Percentiles rank a stretch among this genome's conserved stretches.
Evolutionary conservation across 2,888 invertebrate species (phyloP).

Genomic region (Heliconius erato): DNA sequence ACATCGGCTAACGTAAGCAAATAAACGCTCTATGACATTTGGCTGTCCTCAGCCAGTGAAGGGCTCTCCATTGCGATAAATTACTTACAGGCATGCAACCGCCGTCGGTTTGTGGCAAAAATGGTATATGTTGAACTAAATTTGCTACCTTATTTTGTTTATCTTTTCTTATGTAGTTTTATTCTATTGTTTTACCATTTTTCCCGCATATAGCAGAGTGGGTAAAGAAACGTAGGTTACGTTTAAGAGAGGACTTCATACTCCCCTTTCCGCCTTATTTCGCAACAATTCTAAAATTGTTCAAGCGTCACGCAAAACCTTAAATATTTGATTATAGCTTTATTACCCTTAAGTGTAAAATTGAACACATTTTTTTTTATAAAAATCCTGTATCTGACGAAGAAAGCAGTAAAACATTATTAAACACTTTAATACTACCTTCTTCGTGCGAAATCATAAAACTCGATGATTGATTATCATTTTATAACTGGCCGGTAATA

Average conservation of each 20-base stretch:
- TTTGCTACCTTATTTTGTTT: constrained; percentile 10
- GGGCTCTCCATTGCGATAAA: constrained; percentile 79
- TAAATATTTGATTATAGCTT: neutral
- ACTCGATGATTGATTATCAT: constrained; percentile 42
- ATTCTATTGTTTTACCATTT: neutral
- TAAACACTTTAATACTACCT: constrained; percentile 37
- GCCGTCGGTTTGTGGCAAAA: constrained; percentile 39
- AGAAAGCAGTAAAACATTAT: constrained; percentile 18
- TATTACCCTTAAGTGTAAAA: neutral
- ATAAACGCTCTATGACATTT: constrained; percentile 83
- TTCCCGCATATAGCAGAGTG: neutral
- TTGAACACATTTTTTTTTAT: no score
- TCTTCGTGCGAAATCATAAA: constrained; percentile 38
- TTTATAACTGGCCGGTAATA: constrained; percentile 48
- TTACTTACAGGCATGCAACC: constrained; percentile 78
- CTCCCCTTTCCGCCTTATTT: neutral
- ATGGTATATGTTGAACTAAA: constrained; percentile 11
- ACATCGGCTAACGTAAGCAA: constrained; percentile 61
- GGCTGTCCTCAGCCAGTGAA: constrained; percentile 84
- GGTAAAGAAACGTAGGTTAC: no score
- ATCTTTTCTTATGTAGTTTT: neutral
- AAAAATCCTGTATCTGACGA: no score
- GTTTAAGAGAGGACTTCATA: neutral
- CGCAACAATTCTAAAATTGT: no score
- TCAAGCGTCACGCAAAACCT: neutral